Percentiles rank a stretch among this genome's conserved stretches.
phyloP scores from a whole-genome alignment of 2,113 vertebrate species.

The Tragulus kanchil region DNA sequence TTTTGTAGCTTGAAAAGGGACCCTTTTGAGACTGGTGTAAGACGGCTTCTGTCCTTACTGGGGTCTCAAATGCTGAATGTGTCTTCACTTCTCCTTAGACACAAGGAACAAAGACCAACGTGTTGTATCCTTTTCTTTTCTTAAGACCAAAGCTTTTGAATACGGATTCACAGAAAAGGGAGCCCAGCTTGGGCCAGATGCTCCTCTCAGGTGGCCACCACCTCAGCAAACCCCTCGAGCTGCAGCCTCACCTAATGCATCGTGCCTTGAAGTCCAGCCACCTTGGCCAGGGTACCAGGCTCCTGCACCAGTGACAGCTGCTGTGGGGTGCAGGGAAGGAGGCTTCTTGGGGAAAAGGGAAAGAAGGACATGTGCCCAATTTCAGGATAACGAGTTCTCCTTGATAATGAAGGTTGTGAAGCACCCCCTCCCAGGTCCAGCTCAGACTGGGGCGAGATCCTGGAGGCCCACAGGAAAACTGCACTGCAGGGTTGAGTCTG shows the following conservation, averaged over 20 bases:
- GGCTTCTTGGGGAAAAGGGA: not conserved
- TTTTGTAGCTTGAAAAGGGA: not conserved
- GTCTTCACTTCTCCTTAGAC: not conserved
- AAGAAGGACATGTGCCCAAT: rapidly evolving
- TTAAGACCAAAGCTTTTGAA: not conserved
- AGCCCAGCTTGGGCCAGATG: not conserved
- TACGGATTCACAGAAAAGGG: not conserved
- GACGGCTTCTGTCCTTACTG: not conserved
- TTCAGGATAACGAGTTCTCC: not conserved
- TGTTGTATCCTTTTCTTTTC: not conserved
- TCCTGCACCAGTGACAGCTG: not conserved
- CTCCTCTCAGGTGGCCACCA: not conserved
- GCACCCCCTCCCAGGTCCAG: not conserved
- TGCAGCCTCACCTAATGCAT: rapidly evolving
- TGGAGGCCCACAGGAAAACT: not conserved
- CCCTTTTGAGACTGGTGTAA: not conserved
- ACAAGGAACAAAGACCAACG: not conserved
- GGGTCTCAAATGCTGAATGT: not conserved
- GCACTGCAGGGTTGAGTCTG: not conserved
- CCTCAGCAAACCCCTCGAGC: not conserved
- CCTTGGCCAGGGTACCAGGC: not conserved
- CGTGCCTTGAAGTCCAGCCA: not conserved
- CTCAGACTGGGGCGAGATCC: not conserved
- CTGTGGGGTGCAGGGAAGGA: rapidly evolving
- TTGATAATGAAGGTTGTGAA: rapidly evolving